phyloP scores from a whole-genome alignment of 2,797 vertebrate genomes.

The Amazonetta brasiliensis region DNA sequence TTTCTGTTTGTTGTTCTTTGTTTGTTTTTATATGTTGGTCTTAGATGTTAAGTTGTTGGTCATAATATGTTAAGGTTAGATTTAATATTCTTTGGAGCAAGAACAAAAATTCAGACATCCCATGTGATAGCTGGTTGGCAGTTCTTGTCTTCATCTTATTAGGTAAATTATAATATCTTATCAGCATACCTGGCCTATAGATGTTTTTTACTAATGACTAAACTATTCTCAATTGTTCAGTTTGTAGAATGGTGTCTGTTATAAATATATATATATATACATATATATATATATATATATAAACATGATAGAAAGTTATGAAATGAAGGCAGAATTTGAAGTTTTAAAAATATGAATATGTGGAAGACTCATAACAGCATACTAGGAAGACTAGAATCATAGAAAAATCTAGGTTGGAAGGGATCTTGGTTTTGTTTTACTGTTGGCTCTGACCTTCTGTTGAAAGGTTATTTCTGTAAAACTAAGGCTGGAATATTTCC shows the following conservation, averaged over 20 bases:
- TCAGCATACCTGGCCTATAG: background rate
- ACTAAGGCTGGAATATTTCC: background rate
- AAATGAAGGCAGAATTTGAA: background rate
- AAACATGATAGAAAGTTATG: background rate
- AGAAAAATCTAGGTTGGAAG: slow-evolving; percentile 8
- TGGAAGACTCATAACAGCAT: background rate
- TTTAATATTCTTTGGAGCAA: background rate
- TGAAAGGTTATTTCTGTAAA: slow-evolving; percentile 51
- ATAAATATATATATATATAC: background rate
- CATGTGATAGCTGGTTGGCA: background rate
- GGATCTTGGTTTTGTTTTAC: background rate
- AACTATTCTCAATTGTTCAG: background rate
- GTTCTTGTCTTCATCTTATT: background rate
- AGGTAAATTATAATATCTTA: background rate
- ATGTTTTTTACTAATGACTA: background rate
- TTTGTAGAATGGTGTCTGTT: background rate
- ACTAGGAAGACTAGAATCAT: background rate
- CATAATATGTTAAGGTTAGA: background rate
- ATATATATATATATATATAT: background rate
- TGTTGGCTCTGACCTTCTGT: slow-evolving; percentile 51
- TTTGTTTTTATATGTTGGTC: background rate
- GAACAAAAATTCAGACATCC: background rate
- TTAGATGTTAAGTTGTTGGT: background rate
- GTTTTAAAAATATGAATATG: background rate
- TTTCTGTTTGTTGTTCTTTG: background rate